Evolutionary conservation across 2,888 invertebrate species (phyloP).

Genomic region (Hemaris fuciformis): DNA sequence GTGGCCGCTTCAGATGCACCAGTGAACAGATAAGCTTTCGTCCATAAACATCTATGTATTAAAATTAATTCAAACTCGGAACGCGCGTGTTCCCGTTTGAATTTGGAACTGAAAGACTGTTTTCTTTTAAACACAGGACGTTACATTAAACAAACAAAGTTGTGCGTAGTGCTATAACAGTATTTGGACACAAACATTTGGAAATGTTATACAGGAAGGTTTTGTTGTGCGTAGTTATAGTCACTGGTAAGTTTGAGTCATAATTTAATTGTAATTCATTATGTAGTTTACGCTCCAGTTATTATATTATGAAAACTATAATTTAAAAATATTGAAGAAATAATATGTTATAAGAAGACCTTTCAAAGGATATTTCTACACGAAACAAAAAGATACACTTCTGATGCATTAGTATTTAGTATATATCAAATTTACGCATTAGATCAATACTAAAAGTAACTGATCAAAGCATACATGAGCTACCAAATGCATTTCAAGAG

Average conservation of each 20-base stretch:
- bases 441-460: background rate
- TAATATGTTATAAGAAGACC: too few species aligned
- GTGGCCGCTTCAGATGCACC: constrained; percentile 57
- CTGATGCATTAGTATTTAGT: too few species aligned
- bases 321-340: too few species aligned
- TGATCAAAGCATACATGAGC: background rate
- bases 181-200: constrained; percentile 60
- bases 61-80: constrained; percentile 31
- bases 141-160: background rate
- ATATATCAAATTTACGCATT: background rate
- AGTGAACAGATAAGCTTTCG: constrained; percentile 61
- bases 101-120: background rate
- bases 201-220: constrained; percentile 73
- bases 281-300: too few species aligned
- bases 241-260: constrained; percentile 59
- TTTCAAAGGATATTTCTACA: too few species aligned
- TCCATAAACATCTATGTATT: constrained; percentile 49
- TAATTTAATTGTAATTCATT: constrained; percentile 15
- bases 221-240: constrained; percentile 62
- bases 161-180: constrained; percentile 34
- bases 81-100: constrained; percentile 21
- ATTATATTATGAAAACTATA: too few species aligned
- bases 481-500: constrained; percentile 1
- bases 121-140: background rate
- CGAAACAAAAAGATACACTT: too few species aligned